Base-by-base conservation (phyloP, 2,113 vertebrate genomes). In the Lamprotornis superbus region DNA sequence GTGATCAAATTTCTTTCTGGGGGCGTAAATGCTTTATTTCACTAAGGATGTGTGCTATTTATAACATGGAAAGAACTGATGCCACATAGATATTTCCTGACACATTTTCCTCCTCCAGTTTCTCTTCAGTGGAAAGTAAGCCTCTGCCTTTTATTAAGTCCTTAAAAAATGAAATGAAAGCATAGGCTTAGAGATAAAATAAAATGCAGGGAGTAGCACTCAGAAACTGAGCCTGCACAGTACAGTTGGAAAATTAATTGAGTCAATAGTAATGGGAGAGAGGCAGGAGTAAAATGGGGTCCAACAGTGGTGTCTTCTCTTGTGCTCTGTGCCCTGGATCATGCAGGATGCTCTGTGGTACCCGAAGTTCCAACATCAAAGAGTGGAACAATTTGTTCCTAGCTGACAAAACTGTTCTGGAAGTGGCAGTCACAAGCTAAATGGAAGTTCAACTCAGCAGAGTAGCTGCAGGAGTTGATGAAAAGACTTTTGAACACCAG, bases 11-110 rank as follows among this genome's bases (percentile, higher is more conserved):
- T 94, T 95, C 84, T 73, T 94, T 96, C 65, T 8, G 9, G 75
- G 88, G 65, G 83, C 83, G 61, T 83, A 93, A 94, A 92, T 47
- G 49, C 18, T 95, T 89, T 81, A 89, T 92, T 93, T 94, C 80
- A 91, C 65, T 69, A 35, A 73, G 73, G 71, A 87, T 80, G 23
- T 80, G 30, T 75, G 56, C 61, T 86, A 80, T 93, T 90, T 93
- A 78, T 83, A 78, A 65, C 17, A 47, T 28, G 24, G 42, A 94
- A 94, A 94, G 53, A 71, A 71, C 65, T 16, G 28, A 90, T 85
- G 46, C 53, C 57, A 76, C 57, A 69, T 20, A 83, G 81, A 69
- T 79, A 93, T 91, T 93, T 89, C 79, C 85, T 94, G 85, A 86
- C 64, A 94, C n/a, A 39, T 80, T 90, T 93, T 17, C 85, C 85